Conservation (phyloP, 1,140 invertebrate species). For the Listronotus bonariensis region DNA sequence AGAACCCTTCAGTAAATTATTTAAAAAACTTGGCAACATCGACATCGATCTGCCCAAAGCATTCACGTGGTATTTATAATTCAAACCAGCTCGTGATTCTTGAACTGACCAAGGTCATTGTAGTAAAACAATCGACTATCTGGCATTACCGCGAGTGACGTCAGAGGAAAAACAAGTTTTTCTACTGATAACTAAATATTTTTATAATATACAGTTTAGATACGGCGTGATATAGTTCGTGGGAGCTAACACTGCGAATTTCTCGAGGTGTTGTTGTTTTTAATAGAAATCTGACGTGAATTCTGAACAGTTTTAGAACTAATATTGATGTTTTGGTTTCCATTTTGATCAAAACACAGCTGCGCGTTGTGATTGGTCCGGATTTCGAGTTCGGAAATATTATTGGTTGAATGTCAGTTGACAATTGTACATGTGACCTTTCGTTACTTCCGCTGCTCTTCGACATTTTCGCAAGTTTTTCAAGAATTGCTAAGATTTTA, state of each 20-base stretch:
- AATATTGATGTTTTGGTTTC: constrained; percentile 36
- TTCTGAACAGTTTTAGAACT: not conserved
- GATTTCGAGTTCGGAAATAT: not conserved
- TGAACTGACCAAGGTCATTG: constrained; percentile 28
- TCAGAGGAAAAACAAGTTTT: constrained; percentile 27
- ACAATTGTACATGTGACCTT: constrained; percentile 36
- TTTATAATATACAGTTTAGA: not conserved
- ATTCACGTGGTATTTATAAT: constrained; percentile 23
- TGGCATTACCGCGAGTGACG: constrained; percentile 18
- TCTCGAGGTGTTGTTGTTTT: constrained; percentile 2
- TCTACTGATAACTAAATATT: constrained; percentile 15
- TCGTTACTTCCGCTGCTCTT: constrained; percentile 9
- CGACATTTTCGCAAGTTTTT: constrained; percentile 26
- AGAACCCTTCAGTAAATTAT: no score
- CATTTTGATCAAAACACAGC: constrained; percentile 32
- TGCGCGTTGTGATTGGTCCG: constrained; percentile 21
- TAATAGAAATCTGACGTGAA: not conserved
- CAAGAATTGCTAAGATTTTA: constrained; percentile 1
- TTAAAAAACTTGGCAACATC: no score
- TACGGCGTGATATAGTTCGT: no score
- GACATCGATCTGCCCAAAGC: no score
- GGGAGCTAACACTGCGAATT: not conserved
- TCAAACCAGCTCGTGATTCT: not conserved
- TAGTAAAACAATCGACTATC: constrained; percentile 18
- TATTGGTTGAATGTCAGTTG: constrained; percentile 30